Conservation (phyloP, 2,888 invertebrate genomes). For the Latrodectus hesperus region DNA sequence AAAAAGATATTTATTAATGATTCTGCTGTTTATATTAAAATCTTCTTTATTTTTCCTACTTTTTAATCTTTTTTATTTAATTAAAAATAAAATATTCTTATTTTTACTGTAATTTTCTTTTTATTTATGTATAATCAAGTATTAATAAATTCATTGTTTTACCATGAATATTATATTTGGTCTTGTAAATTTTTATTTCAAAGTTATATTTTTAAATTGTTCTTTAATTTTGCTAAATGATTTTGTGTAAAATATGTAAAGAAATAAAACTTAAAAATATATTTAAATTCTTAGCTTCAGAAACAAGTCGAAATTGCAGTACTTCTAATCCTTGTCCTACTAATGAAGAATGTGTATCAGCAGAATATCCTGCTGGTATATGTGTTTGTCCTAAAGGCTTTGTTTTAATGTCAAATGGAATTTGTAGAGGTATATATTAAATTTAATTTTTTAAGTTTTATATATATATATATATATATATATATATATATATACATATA, state of each 20-base stretch:
- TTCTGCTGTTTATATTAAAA: no score
- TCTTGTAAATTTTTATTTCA: not conserved
- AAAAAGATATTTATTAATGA: no score
- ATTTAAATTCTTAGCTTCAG: slow-evolving; percentile 37
- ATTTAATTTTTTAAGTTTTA: no score
- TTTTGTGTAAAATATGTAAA: not conserved
- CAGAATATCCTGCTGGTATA: slow-evolving; percentile 76
- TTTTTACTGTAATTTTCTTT: not conserved
- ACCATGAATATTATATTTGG: not conserved
- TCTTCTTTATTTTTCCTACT: no score
- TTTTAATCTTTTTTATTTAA: no score
- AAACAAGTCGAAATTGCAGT: slow-evolving; percentile 71
- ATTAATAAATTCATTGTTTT: not conserved
- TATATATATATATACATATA: no score
- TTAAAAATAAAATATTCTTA: no score
- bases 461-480: no score
- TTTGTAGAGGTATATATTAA: slow-evolving; percentile 71
- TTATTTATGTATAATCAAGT: not conserved
- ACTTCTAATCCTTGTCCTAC: slow-evolving; percentile 72
- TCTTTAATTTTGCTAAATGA: not conserved
- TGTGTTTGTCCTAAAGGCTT: slow-evolving; percentile 72
- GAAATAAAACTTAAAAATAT: not conserved
- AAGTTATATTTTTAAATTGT: not conserved
- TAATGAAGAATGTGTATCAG: slow-evolving; percentile 74
- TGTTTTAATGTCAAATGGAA: slow-evolving; percentile 71